A percentile compares a stretch with the other conserved stretches of the same genome.
These are phyloP conservation scores for Aromia moschata DNA, from an alignment of 2,888 invertebrate species.

Conservation along the genomic window DNA sequence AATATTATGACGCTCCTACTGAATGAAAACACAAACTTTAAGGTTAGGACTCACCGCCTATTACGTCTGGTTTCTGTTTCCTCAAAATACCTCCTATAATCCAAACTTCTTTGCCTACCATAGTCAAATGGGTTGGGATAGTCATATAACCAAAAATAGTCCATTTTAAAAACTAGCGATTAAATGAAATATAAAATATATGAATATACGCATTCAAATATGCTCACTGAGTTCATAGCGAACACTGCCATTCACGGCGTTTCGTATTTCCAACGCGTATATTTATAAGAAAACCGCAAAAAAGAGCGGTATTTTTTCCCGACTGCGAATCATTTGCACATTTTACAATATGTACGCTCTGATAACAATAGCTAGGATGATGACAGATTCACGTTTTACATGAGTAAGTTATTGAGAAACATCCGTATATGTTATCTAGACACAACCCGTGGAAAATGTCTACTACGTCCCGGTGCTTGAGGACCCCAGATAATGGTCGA, in stretches of 20 bases:
- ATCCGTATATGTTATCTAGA: background rate
- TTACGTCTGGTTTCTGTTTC: too few species aligned
- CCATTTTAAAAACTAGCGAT: conserved; percentile 11
- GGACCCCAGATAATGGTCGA: background rate
- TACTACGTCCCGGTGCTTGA: background rate
- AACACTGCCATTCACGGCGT: background rate
- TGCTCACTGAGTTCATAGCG: background rate
- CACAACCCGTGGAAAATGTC: background rate
- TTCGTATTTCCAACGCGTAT: background rate
- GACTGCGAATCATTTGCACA: background rate
- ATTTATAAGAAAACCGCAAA: background rate
- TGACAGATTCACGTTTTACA: conserved; percentile 1
- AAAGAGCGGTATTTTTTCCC: conserved; percentile 6
- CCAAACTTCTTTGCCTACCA: too few species aligned
- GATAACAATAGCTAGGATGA: conserved; percentile 1
- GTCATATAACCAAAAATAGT: conserved; percentile 11
- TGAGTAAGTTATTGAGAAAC: conserved; percentile 11
- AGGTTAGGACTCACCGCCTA: conserved; percentile 10
- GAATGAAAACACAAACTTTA: too few species aligned
- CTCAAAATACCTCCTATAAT: background rate
- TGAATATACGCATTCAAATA: too few species aligned
- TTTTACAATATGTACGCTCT: conserved; percentile 1
- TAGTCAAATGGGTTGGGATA: background rate
- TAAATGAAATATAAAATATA: too few species aligned
- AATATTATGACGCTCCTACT: too few species aligned